Evolutionary conservation across 2,113 vertebrate species (phyloP).

Genomic region (Antigone vipio): DNA sequence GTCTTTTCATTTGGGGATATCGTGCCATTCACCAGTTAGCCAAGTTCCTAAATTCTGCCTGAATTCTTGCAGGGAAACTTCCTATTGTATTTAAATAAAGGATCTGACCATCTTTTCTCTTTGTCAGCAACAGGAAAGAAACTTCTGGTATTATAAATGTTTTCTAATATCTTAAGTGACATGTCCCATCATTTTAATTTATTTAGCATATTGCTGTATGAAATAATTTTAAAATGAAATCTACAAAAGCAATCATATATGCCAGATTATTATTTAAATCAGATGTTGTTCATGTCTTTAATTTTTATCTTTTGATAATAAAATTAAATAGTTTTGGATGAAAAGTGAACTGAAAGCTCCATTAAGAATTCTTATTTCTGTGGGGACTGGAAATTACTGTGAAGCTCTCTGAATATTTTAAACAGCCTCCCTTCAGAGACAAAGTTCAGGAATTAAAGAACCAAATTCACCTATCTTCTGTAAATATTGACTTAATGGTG

Average conservation of each 20-base stretch:
- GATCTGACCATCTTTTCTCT: not conserved
- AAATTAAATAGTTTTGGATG: conserved; percentile 29
- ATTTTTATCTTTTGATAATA: conserved; percentile 35
- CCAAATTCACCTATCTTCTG: not conserved
- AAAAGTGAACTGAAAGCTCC: not conserved
- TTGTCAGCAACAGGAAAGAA: not conserved
- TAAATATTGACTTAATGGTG: not conserved
- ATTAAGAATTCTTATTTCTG: not conserved
- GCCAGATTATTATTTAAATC: conserved; percentile 22
- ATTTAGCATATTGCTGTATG: not conserved
- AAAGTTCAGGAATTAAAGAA: not conserved
- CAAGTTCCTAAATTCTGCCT: not conserved
- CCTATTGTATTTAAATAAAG: not conserved
- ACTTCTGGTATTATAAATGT: not conserved
- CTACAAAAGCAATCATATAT: not conserved
- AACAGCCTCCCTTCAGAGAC: not conserved
- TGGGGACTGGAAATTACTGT: not conserved
- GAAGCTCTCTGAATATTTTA: not conserved
- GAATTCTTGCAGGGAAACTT: not conserved
- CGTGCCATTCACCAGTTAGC: not conserved
- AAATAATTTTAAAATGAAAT: not conserved
- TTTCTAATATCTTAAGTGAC: not conserved
- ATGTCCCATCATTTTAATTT: not conserved
- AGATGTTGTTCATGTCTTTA: not conserved
- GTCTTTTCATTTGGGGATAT: not conserved